A percentile compares a stretch with the other conserved stretches of the same genome.
Evolutionary conservation across 2,113 vertebrate genomes (phyloP).

Genomic region (Mystacornis crossleyi): DNA sequence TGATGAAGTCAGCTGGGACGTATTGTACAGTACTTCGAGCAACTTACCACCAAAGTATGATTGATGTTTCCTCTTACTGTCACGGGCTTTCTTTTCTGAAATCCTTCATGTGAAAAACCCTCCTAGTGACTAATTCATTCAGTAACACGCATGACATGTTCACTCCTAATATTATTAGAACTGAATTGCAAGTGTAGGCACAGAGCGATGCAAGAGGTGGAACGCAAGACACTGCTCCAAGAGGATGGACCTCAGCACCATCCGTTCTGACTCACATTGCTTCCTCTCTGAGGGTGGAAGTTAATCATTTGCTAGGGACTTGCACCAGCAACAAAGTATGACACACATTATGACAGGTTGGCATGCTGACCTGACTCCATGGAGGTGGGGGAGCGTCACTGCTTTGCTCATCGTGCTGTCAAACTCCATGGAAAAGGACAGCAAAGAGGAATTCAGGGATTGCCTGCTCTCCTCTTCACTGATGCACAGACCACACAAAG

Average conservation of each 20-base stretch:
- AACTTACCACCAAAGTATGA: slow-evolving; percentile 8
- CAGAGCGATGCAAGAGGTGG: background rate
- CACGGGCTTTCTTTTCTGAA: slow-evolving; percentile 30
- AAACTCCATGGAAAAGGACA: background rate
- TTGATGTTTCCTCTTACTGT: slow-evolving; percentile 33
- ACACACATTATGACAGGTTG: background rate
- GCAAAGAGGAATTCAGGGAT: background rate
- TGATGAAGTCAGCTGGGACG: slow-evolving; percentile 23
- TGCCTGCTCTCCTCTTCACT: background rate
- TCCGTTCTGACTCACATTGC: slow-evolving; percentile 18
- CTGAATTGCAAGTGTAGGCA: slow-evolving; percentile 12
- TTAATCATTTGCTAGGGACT: background rate
- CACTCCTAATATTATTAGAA: slow-evolving; percentile 21
- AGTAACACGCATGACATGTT: background rate
- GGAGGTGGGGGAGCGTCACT: background rate
- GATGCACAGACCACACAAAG: background rate
- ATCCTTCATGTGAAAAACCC: background rate
- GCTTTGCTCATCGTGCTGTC: background rate
- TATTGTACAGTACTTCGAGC: background rate
- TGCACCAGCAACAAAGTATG: background rate
- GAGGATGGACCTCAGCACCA: background rate
- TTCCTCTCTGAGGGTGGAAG: background rate
- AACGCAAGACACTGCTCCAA: background rate
- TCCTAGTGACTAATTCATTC: slow-evolving; percentile 31
- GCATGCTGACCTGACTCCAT: background rate